Evolutionary conservation across 2,797 vertebrate species (phyloP).

Genomic region (Melanotaenia trifasciata): DNA sequence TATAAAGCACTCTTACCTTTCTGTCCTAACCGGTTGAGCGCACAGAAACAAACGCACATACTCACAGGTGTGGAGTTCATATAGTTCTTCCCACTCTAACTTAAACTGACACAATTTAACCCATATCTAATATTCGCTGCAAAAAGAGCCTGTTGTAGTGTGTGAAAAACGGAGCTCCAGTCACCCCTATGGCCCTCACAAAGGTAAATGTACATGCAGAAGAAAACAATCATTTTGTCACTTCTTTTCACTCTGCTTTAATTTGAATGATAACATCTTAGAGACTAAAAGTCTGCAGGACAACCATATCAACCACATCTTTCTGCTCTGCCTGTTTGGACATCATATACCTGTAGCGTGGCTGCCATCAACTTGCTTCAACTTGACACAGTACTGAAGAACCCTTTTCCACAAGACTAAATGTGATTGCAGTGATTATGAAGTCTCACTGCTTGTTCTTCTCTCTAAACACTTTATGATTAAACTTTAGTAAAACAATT

Average conservation of each 20-base stretch:
- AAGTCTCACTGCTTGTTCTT: constrained; percentile 35
- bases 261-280: constrained; percentile 34
- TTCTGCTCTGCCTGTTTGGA: constrained; percentile 33
- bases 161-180: neutral
- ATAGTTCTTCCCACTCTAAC: neutral
- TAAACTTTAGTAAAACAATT: neutral
- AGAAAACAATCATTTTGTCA: constrained; percentile 1
- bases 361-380: constrained; percentile 51
- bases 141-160: neutral
- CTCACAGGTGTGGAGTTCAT: constrained; percentile 3
- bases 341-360: constrained; percentile 50
- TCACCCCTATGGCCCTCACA: neutral
- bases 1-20: constrained; percentile 39
- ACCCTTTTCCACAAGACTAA: constrained; percentile 41
- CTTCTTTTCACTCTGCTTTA: constrained; percentile 1
- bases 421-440: constrained; percentile 49
- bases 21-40: constrained; percentile 37
- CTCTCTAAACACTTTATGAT: neutral
- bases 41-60: constrained; percentile 18
- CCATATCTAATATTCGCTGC: neutral
- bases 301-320: constrained; percentile 31
- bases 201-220: constrained; percentile 3
- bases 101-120: neutral
- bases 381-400: constrained; percentile 60
- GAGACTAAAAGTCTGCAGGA: constrained; percentile 1